Evolutionary conservation across 64 coral and sea anemone genomes (phyloP).

Genomic region (Platygyra sinensis): DNA sequence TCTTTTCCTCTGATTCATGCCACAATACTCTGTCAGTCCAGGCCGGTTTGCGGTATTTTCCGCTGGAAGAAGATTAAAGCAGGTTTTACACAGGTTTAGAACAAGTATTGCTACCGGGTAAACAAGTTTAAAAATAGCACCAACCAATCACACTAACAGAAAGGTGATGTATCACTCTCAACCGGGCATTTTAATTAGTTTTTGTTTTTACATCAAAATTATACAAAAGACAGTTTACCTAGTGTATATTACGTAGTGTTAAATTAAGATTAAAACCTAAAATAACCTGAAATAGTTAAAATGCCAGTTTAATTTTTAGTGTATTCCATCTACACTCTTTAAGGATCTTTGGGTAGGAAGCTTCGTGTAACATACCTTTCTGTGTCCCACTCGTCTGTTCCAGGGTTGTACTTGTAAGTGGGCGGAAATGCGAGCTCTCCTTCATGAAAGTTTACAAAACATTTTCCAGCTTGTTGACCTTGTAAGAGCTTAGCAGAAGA

Average conservation of each 20-base stretch:
- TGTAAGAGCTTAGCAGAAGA: conserved; percentile 60
- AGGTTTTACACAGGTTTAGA: background rate
- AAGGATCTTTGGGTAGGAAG: background rate
- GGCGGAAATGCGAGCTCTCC: conserved; percentile 80
- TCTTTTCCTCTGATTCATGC: conserved; percentile 65
- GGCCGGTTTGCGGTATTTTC: conserved; percentile 89
- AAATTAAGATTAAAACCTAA: too few species aligned
- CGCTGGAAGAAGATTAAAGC: conserved; percentile 33
- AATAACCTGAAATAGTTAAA: too few species aligned
- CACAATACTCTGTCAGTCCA: conserved; percentile 95
- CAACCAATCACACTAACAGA: background rate
- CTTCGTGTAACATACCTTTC: conserved; percentile 55
- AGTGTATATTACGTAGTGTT: too few species aligned
- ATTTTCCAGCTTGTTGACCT: conserved; percentile 69
- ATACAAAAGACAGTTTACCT: too few species aligned
- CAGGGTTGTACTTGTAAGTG: conserved; percentile 90
- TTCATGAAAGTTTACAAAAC: conserved; percentile 83
- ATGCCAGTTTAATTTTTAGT: too few species aligned
- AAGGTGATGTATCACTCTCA: background rate
- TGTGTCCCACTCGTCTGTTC: conserved; percentile 90
- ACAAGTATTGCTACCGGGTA: too few species aligned
- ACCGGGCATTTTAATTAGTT: background rate
- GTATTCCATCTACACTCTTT: too few species aligned
- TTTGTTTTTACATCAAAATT: too few species aligned
- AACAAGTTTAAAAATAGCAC: background rate